Conservation (phyloP, 30 jellyfish, hydroid and myxozoan genomes). For the Cassiopea andromeda region DNA sequence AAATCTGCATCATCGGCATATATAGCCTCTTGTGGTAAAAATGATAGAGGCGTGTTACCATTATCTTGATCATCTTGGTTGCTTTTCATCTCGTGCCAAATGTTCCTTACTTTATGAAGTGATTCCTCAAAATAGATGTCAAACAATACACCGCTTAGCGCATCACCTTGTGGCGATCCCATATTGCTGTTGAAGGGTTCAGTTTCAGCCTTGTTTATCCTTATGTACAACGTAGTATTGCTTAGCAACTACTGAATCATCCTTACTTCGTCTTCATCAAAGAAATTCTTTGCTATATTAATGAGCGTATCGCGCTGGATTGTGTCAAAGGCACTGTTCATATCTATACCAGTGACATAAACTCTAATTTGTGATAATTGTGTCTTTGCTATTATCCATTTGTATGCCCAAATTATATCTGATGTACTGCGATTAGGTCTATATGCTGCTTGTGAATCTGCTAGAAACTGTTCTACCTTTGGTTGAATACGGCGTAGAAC, state of each 20-base stretch:
- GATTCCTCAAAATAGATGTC: constrained; percentile 1
- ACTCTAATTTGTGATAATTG: constrained; percentile 43
- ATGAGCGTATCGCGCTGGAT: constrained; percentile 58
- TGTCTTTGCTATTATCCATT: constrained; percentile 55
- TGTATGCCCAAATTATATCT: constrained; percentile 68
- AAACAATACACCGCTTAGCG: constrained; percentile 35
- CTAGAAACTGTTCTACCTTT: constrained; percentile 36
- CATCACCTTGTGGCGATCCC: constrained; percentile 71
- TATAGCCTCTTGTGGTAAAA: constrained; percentile 41
- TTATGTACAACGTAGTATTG: constrained; percentile 48
- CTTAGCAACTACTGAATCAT: constrained; percentile 42
- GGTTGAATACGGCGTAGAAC: constrained; percentile 47
- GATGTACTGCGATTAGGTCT: constrained; percentile 68
- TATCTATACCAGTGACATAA: constrained; percentile 57
- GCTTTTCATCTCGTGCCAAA: not conserved
- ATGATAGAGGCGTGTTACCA: constrained; percentile 6
- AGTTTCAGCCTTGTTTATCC: constrained; percentile 40
- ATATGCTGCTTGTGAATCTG: constrained; percentile 64
- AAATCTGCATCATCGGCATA: constrained; percentile 54
- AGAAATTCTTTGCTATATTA: constrained; percentile 38
- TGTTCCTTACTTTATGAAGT: not conserved
- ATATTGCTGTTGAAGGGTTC: constrained; percentile 44
- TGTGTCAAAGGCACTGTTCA: constrained; percentile 64
- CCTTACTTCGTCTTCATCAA: constrained; percentile 58
- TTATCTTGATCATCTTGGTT: not conserved